A percentile compares a stretch with the other conserved stretches of the same genome.
These are phyloP conservation scores for Tetropium fuscum DNA, from an alignment of 2,888 invertebrate species.

Conservation along the genomic window DNA sequence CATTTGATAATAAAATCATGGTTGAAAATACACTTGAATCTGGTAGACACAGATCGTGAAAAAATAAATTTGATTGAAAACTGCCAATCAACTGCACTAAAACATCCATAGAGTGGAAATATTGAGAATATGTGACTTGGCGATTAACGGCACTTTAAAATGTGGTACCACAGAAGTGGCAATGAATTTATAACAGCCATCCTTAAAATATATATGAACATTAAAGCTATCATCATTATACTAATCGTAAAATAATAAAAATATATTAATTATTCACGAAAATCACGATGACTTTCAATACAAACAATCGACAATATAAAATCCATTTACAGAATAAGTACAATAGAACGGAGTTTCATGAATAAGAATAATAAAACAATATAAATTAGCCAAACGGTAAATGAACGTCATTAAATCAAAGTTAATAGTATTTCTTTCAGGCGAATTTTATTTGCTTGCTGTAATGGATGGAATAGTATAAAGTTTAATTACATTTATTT, in stretches of 20 bases:
- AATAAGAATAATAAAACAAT: constrained; percentile 27
- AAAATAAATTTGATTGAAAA: too few relatives aligned
- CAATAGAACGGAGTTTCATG: constrained; percentile 19
- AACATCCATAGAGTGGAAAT: too few relatives aligned
- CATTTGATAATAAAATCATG: too few relatives aligned
- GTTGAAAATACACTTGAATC: too few relatives aligned
- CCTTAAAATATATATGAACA: constrained; percentile 33
- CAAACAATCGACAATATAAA: constrained; percentile 31
- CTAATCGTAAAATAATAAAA: constrained; percentile 31
- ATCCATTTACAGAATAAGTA: constrained; percentile 20
- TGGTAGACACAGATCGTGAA: too few relatives aligned
- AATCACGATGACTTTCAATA: constrained; percentile 36
- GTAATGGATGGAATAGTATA: constrained; percentile 4
- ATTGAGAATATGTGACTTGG: too few relatives aligned
- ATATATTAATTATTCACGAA: constrained; percentile 29
- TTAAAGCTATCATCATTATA: constrained; percentile 19
- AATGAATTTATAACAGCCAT: not conserved
- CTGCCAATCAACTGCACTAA: not conserved
- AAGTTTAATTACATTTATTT: constrained; percentile 9
- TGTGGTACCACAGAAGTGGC: too few relatives aligned
- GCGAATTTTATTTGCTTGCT: not conserved
- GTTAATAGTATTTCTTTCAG: constrained; percentile 8
- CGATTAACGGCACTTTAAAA: too few relatives aligned
- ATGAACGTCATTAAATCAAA: constrained; percentile 12
- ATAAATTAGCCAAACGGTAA: constrained; percentile 12